These are phyloP conservation scores for Cebus imitator DNA, from an alignment of 2,113 vertebrate species.

Conservation along the genomic window DNA sequence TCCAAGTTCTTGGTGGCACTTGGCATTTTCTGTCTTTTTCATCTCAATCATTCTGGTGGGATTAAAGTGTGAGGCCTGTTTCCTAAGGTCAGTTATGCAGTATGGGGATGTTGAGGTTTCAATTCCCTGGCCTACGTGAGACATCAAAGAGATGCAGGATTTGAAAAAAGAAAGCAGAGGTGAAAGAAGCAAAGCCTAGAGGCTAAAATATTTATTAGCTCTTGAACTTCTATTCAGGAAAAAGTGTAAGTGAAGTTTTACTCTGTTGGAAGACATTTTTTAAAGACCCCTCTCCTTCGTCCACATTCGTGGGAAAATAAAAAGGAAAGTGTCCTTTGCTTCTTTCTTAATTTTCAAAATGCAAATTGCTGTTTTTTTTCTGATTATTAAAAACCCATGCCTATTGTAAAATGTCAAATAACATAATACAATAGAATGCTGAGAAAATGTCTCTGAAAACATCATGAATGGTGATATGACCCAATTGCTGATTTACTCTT, in stretches of 20 bases:
- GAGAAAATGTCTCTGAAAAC: rapidly evolving
- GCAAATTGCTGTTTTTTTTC: not conserved
- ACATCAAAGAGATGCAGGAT: not conserved
- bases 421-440: too few species aligned
- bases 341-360: not conserved
- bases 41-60: not conserved
- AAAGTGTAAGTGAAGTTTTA: not conserved
- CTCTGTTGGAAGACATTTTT: not conserved
- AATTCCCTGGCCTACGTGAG: not conserved
- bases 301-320: not conserved
- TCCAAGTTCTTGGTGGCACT: too few species aligned
- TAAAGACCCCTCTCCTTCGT: not conserved
- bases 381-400: not conserved
- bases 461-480: not conserved
- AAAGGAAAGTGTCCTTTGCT: not conserved
- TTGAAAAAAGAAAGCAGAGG: not conserved
- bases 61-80: not conserved
- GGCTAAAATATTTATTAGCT: not conserved
- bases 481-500: not conserved
- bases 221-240: not conserved
- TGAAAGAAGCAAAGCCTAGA: too few species aligned
- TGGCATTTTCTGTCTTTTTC: not conserved
- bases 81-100: not conserved
- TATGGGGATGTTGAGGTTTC: not conserved
- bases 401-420: not conserved